Percentiles rank a stretch among this genome's conserved stretches.
These are phyloP conservation scores for Prunella himalayana DNA, from an alignment of 2,113 vertebrate species.

Conservation along the genomic window DNA sequence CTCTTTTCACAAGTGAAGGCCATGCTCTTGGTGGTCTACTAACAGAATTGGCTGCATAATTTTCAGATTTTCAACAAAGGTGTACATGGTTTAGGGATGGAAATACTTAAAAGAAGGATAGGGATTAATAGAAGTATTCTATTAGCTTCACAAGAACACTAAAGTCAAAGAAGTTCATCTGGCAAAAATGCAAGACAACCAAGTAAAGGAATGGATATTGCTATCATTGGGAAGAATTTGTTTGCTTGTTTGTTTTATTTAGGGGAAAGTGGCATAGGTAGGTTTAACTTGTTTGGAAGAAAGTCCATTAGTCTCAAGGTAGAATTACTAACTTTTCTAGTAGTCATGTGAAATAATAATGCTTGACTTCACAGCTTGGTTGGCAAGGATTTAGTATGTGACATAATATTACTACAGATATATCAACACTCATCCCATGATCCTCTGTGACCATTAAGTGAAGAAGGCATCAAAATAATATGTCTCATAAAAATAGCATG, in stretches of 20 bases:
- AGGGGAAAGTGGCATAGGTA: neutral
- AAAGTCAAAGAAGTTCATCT: neutral
- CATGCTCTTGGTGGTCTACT: neutral
- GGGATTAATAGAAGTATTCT: neutral
- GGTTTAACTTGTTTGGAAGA: neutral
- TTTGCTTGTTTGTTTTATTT: neutral
- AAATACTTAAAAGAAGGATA: neutral
- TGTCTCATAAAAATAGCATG: neutral
- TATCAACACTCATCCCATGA: neutral
- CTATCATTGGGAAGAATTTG: neutral
- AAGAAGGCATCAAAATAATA: slow-evolving; percentile 36
- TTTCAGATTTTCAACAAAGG: neutral
- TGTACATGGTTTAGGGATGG: neutral
- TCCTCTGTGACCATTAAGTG: neutral
- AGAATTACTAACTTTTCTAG: neutral
- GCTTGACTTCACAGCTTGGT: neutral
- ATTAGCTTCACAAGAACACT: neutral
- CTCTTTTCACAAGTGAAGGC: neutral
- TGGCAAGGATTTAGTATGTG: neutral
- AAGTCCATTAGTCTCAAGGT: neutral
- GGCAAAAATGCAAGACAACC: neutral
- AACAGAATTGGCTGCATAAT: neutral
- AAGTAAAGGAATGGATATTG: neutral
- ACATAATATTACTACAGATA: slow-evolving; percentile 10
- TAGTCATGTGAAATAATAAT: neutral